Evolutionary conservation across 2,113 vertebrate genomes (phyloP), one percentile per base, ranked within the genome.

Genomic region (Motacilla alba): DNA sequence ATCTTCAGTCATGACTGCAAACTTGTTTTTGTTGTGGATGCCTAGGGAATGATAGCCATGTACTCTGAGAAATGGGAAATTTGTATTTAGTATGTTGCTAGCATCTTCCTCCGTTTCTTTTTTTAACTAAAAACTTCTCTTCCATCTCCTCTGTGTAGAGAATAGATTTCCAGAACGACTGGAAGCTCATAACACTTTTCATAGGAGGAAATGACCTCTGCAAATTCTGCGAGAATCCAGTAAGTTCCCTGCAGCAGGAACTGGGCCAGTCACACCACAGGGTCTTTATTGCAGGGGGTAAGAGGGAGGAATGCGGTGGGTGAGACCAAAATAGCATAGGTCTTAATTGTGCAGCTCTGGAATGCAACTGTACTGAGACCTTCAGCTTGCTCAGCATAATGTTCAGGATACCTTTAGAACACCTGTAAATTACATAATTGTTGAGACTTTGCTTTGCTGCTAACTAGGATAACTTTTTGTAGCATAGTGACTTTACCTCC

Each of bases 171-270:
- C 76, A 97, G 62, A 93, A 96, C 26, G 98, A 98, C 44, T 98
- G 98, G 98, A 98, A 98, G 91, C 43, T 98, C n/a, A 90, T 98
- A 89, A 98, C 98, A 1, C 7, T 98, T 41, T 97, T 98, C 64
- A 96, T 98, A 74, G 98, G 98, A 74, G 96, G 96, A 95, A 98
- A 98, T 26, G 98, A 98, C 85, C 96, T 98, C 12, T 98, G 98
- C 15, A 1, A 0, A 0, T 46, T 30, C 90, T 98, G 98, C 24
- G 3, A 39, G 0, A 8, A 98, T 55, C 70, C 11, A 72, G 98
- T 98, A 98, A 96, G 98, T 98, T n/a, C 6, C 13, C 19, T 55
- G 17, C 33, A 77, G 39, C 5, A 0, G 33, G 46, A 89, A 9
- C 53, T 27, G 53, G 52, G 69, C 39, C 46, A 39, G 35, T 10